These are phyloP conservation scores for Microtus pennsylvanicus DNA, from an alignment of 2,113 vertebrate species.

Conservation along the genomic window DNA sequence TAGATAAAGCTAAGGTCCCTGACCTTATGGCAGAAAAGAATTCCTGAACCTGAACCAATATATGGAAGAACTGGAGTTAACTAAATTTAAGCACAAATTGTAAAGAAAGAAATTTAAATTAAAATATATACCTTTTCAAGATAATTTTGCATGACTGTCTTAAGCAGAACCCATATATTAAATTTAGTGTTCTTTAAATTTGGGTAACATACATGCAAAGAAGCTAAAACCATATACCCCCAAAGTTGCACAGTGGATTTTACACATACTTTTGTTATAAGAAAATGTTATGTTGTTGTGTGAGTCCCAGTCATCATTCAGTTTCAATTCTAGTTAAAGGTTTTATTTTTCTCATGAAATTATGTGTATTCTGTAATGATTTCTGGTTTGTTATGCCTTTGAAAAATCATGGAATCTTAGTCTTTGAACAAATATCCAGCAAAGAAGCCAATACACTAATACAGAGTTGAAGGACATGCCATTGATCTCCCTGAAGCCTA, in stretches of 20 bases:
- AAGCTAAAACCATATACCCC: background rate
- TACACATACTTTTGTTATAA: background rate
- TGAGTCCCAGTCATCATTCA: background rate
- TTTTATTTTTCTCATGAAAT: background rate
- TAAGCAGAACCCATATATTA: background rate
- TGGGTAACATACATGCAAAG: background rate
- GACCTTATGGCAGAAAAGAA: background rate
- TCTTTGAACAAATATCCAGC: background rate
- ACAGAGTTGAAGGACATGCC: background rate
- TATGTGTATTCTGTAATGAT: background rate
- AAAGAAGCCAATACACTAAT: background rate
- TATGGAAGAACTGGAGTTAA: background rate
- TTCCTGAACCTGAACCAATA: background rate
- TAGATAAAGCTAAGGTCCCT: background rate
- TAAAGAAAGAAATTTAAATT: background rate
- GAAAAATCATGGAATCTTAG: no score
- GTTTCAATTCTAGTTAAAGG: background rate
- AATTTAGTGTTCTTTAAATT: background rate
- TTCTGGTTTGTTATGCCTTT: background rate
- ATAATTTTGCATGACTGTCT: background rate
- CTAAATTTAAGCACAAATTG: background rate
- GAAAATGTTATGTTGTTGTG: background rate
- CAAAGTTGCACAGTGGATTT: background rate
- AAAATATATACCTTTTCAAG: background rate
- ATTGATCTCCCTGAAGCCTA: background rate